Evolutionary conservation across 2,797 vertebrate species (phyloP), one percentile per base, ranked within the genome.

Genomic region (Eulemur coronatus): DNA sequence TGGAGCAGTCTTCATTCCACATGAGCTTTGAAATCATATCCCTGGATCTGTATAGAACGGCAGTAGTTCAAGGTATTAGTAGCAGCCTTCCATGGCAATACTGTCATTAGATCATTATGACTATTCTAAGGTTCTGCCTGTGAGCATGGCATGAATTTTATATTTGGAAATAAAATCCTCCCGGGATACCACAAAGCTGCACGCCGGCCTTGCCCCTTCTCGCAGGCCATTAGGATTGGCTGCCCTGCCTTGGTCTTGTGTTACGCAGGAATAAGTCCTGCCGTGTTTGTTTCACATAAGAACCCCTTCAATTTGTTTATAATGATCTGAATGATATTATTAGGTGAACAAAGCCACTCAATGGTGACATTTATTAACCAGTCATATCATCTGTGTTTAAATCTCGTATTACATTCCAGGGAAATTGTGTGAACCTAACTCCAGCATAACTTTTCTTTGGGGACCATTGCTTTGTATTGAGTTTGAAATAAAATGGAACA

Each of bases 161-260:
- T 98, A 98, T 98, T 98, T 98, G 98, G 98, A 98, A 98, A 98
- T 96, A 97, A 98, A 98, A 98, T 98, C 95, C 98, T 98, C 92
- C 92, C 80, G 91, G 97, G 97, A 97, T 97, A 97, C 92, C 89
- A 84, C 94, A 98, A 97, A 98, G 98, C 95, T 98, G 97, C 82
- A 97, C 48, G 97, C 96, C 46, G 26, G 80, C 96, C 93, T 97
- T 95, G 95, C 96, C 85, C 96, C 98, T 95, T 97, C 96, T 97
- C 55, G 10, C 46, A 85, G 94, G 97, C 84, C 86, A 3, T 97
- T 98, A 96, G 35, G 67, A 97, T 96, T 92, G 97, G 97, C 90
- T 97, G 97, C 94, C 97, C 89, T 94, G 67, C 65, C 75, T 79
- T 10, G 30, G 97, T 97, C 97, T 92, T 98, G 18, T 96, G 63